phyloP scores from a whole-genome alignment of 2,113 vertebrate genomes.

The human region DNA sequence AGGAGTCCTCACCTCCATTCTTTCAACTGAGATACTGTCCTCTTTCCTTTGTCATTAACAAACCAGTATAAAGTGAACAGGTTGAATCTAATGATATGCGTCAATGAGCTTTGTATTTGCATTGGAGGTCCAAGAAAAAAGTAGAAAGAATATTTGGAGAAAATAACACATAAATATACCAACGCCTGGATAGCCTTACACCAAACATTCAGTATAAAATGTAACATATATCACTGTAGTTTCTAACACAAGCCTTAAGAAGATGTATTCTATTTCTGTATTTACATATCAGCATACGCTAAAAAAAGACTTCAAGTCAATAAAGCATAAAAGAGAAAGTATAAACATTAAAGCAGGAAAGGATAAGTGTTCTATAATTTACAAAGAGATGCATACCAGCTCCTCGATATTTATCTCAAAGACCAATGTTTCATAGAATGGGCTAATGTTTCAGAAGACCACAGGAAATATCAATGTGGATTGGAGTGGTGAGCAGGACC shows the following conservation, averaged over 20 bases:
- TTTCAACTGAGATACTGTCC: not conserved
- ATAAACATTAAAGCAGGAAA: not conserved
- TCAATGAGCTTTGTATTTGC: not conserved
- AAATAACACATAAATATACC: not conserved
- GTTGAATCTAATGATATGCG: not conserved
- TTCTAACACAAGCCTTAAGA: not conserved
- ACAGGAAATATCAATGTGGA: not conserved
- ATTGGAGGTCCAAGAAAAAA: not conserved
- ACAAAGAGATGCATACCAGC: not conserved
- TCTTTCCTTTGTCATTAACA: not conserved
- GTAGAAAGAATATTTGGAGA: not conserved
- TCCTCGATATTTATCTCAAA: not conserved
- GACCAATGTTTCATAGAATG: not conserved
- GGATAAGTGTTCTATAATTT: not conserved
- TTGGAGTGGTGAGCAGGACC: not conserved
- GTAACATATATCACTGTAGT: not conserved
- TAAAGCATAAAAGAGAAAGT: not conserved
- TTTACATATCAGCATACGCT: not conserved
- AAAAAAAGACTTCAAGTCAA: not conserved
- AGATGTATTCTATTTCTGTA: not conserved
- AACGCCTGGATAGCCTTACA: not conserved
- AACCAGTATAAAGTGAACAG: not conserved
- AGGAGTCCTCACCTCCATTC: not conserved
- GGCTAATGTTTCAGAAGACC: not conserved
- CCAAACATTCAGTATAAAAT: not conserved